Evolutionary conservation across 2,113 vertebrate species (phyloP), one percentile per base, ranked within the genome.

Genomic region (Progne subis): DNA sequence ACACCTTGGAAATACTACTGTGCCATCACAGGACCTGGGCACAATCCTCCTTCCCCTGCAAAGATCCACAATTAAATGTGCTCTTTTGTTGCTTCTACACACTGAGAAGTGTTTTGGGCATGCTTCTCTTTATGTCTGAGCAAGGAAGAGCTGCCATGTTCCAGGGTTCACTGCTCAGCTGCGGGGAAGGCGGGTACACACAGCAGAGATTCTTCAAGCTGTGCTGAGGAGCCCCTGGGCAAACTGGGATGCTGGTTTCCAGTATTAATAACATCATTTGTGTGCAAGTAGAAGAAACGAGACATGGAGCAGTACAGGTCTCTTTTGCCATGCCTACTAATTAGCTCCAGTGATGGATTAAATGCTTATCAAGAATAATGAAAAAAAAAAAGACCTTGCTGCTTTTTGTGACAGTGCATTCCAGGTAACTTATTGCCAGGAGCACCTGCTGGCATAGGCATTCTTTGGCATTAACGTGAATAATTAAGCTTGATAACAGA

Each of bases 401-500:
- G 57, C 41, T 95, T 94, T 83, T 75, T 71, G 65, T 84, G 63
- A 61, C 6, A 6, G 23, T 83, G 90, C 56, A 47, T 91, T 91
- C 83, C 43, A 79, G 59, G 86, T 90, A 86, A 90, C 21, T 69
- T 57, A 81, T n/a, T 85, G 91, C 28, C 64, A 82, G 44, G 39
- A 86, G 46, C 57, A 87, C 61, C 74, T 94, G 82, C 52, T 87
- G 63, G 60, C 56, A 44, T 21, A 63, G 47, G 47, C 52, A 41
- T 93, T 93, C 65, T 68, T 88, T 82, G 92, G 82, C 67, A 80
- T 53, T 41, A 91, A 39, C 4, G 8, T 34, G 47, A 72, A 49
- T 87, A 93, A 96, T 96, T 94, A 95, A 80, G 28, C 55, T 59
- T 74, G 9, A 49, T 82, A 96, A n/a, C 76, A 92, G 43, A 44